Base-by-base conservation (phyloP, 2,797 vertebrate genomes). In the Erpetoichthys calabaricus region DNA sequence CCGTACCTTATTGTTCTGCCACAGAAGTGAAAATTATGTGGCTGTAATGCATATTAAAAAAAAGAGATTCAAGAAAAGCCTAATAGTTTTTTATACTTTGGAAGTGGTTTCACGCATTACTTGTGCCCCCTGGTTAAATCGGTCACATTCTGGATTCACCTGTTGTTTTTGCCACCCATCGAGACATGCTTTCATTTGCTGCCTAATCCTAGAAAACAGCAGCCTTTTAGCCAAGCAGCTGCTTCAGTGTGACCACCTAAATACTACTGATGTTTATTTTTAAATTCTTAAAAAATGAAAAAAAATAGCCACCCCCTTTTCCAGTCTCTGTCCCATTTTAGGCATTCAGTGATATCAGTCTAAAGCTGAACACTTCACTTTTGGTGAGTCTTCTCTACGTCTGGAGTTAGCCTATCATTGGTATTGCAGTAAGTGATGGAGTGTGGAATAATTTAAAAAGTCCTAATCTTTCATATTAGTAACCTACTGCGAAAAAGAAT, bases 131-230 rank as follows among this genome's bases (percentile, higher is more conserved):
- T 65, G 65, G 68, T 64, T 65, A 68, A 64, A 70, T 69, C 73
- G 73, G 67, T 75, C 77, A 80, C 75, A 80, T 84, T 78, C 72
- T 75, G 62, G 65, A 75, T 73, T 83, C 80, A 84, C 82, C 83
- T 84, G 80, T 76, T 77, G 73, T 66, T 53, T 70, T 58, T 72
- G 71, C 71, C 74, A 70, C 79, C 69, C 80, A 80, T 79, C 76
- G 70, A 73, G 81, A 70, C 65, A 56, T 8, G 45, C 79, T 85
- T 86, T 86, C 78, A 86, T 86, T 82, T 66, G 74, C 83, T 84
- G 80, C 82, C 56, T 55, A 46, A 0, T 50, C 25, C 60, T 51
- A 68, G 71, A 74, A 78, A 74, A 73, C 72, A 77, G 79, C 45
- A 73, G 78, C 53, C 70, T 75, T 75, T 59, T 59, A 61, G 67